phyloP scores from a whole-genome alignment of 2,113 vertebrate genomes.

The Phalacrocorax brasilianus region DNA sequence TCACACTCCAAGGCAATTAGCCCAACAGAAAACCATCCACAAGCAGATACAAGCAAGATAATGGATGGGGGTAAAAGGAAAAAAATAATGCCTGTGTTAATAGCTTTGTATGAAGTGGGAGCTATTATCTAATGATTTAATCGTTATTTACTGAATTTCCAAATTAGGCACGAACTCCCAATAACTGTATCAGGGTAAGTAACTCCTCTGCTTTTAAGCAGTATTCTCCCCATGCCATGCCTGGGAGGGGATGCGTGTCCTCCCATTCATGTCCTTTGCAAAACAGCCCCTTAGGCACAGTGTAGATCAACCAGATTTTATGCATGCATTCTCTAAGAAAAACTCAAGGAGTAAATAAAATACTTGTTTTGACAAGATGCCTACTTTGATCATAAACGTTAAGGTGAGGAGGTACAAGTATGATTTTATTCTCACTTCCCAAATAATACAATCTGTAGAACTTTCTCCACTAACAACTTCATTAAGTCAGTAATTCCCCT shows the following conservation, averaged over 20 bases:
- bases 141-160: background rate
- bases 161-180: background rate
- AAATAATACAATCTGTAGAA: background rate
- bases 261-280: background rate
- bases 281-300: background rate
- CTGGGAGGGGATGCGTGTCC: background rate
- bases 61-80: background rate
- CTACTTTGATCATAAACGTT: slow-evolving; percentile 4
- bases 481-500: background rate
- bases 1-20: background rate
- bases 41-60: background rate
- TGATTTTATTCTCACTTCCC: background rate
- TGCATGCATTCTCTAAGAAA: background rate
- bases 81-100: background rate
- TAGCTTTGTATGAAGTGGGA: background rate
- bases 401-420: background rate
- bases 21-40: background rate
- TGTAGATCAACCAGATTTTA: background rate
- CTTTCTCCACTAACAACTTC: background rate
- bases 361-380: background rate
- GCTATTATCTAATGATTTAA: background rate
- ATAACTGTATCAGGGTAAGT: background rate
- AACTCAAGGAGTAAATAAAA: slow-evolving; percentile 5
- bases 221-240: background rate
- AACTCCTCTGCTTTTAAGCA: background rate